A percentile compares a stretch with the other conserved stretches of the same genome.
phyloP scores from a whole-genome alignment of 2,888 invertebrate species.

The Frankliniella intonsa region DNA sequence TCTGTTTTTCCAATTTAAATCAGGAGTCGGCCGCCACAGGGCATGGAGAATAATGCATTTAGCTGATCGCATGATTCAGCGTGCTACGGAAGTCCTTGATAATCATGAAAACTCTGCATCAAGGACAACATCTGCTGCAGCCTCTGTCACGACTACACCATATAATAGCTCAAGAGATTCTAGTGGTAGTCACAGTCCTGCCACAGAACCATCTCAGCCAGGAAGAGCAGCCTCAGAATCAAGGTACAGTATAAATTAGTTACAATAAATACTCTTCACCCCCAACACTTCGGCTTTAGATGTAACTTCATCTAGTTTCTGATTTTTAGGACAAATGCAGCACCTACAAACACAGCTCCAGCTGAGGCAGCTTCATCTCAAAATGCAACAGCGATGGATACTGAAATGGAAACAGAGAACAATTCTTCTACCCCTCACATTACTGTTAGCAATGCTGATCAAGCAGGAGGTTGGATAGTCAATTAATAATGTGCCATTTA shows the following conservation, averaged over 20 bases:
- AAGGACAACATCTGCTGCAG: background rate
- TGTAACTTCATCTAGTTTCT: too few relatives aligned
- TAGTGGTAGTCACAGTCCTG: background rate
- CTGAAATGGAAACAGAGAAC: background rate
- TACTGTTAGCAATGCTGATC: background rate
- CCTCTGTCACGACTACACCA: background rate
- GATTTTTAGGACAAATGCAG: background rate
- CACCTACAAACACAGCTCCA: background rate
- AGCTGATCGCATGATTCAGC: background rate
- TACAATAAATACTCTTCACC: background rate
- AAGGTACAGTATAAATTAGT: background rate
- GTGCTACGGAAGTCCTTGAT: background rate
- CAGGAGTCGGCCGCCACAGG: background rate
- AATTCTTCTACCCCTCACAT: background rate
- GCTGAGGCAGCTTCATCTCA: background rate
- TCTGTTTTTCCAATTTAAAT: background rate
- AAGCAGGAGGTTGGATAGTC: background rate
- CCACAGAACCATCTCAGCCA: background rate
- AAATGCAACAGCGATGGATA: background rate
- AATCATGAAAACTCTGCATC: background rate
- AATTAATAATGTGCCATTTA: too few relatives aligned
- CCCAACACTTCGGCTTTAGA: too few relatives aligned
- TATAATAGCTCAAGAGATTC: constrained; percentile 12
- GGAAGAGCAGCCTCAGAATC: background rate
- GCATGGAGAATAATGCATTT: background rate